These are phyloP conservation scores for Nylanderia fulva DNA, from an alignment of 1,140 invertebrate genomes.

Conservation along the genomic window DNA sequence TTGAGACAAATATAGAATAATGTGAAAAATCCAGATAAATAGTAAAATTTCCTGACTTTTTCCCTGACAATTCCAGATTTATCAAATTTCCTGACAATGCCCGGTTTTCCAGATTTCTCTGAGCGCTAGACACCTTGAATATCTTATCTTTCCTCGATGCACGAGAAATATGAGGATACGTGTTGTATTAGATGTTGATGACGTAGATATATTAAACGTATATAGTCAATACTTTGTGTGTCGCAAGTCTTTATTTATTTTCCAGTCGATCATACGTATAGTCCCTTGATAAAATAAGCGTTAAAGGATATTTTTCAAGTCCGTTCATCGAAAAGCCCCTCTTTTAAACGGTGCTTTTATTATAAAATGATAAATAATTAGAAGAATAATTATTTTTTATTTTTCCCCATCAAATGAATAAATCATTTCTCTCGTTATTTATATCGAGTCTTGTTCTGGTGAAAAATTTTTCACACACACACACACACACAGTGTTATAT, in stretches of 20 bases:
- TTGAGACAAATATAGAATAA: too few species aligned
- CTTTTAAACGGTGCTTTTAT: neutral
- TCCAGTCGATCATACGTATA: neutral
- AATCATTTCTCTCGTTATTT: neutral
- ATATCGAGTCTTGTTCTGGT: too few species aligned
- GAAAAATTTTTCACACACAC: too few species aligned
- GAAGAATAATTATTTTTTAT: neutral
- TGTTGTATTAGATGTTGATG: too few species aligned
- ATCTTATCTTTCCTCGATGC: neutral
- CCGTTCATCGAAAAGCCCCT: neutral
- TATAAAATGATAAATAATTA: neutral
- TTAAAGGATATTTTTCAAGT: conserved; percentile 21
- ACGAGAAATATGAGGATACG: neutral
- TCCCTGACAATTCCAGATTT: too few species aligned
- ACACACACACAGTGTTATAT: neutral
- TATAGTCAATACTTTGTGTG: neutral
- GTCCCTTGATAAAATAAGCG: conserved; percentile 9
- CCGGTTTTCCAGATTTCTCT: too few species aligned
- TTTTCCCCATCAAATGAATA: neutral
- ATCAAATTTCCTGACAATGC: too few species aligned
- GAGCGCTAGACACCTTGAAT: too few species aligned
- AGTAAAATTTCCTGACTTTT: too few species aligned
- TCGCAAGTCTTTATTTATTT: conserved; percentile 5
- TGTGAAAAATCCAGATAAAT: too few species aligned
- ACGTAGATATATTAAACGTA: too few species aligned